Base-by-base conservation (phyloP, 2,888 invertebrate genomes). In the Adelphocoris suturalis region DNA sequence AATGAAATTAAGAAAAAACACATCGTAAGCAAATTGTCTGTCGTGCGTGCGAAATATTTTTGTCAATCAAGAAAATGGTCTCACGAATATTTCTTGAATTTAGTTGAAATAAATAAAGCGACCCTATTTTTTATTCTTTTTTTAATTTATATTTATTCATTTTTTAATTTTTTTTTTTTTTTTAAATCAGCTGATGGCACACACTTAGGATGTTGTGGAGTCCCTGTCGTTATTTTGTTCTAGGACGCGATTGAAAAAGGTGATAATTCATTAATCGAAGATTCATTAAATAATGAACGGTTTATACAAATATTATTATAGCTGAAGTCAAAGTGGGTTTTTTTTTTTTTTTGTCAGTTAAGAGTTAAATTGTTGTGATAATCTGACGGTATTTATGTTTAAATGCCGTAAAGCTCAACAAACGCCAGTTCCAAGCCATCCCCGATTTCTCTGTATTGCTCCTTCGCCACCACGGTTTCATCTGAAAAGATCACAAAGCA, bases 391-490 rank as follows among this genome's bases (percentile, higher is more conserved):
- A 68, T 68, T 68, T 47, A 37, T n/a, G 16, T 92, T 94, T 94
- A 95, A 93, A 95, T 95, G 93, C 95, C 95, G 93, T 95, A 95
- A 93, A 95, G 94, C 93, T 96, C 95, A 95, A 98, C 98, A 95
- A 99, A 99, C 94, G 99, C 99, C 94, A 97, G 97, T 95, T 99
- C 99, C 96, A 99, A 96, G 95, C 99, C 99, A 96, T 99, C 99
- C 95, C 99, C 99, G 95, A 99, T 99, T 95, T 97, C 97, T 96
- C 99, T 99, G 98, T 99, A 99, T 94, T 98, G 98, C 95, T 99
- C 99, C 96, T 99, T 99, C 95, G 98, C 98, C 94, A 97, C 96
- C 93, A 98, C 97, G 94, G 98, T 96, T 94, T 98, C 98, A 96
- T 98, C 98, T 98, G 96, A 92, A 95, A 90, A 89, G 68, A 91